phyloP scores from a whole-genome alignment of 1,140 invertebrate species.

The Hormaphis cornu region DNA sequence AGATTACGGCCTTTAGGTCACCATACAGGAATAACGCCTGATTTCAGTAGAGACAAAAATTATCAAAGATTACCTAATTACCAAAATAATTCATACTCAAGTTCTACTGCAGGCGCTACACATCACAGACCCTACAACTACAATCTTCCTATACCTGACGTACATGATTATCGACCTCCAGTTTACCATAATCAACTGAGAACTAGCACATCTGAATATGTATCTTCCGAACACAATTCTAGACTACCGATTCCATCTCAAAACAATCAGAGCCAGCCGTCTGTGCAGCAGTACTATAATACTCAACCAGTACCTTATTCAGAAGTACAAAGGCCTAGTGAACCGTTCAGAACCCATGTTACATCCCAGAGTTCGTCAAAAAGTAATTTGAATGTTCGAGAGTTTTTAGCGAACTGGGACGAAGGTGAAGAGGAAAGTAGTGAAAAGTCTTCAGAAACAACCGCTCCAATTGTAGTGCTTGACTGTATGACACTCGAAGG shows the following conservation, averaged over 20 bases:
- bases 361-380: background rate
- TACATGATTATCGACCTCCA: constrained; percentile 10
- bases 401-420: constrained; percentile 34
- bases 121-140: constrained; percentile 17
- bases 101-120: background rate
- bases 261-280: background rate
- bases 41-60: constrained; percentile 1
- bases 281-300: constrained; percentile 6
- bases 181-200: background rate
- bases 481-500: constrained; percentile 33
- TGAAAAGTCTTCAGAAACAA: constrained; percentile 3
- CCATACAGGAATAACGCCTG: background rate
- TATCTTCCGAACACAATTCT: background rate
- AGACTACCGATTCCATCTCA: background rate
- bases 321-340: background rate
- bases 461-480: constrained; percentile 30
- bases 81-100: background rate
- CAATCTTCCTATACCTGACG: background rate
- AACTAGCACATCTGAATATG: background rate
- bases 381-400: constrained; percentile 33
- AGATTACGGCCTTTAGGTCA: background rate
- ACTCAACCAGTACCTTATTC: background rate
- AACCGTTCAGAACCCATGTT: background rate
- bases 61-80: constrained; percentile 22
- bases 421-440: constrained; percentile 31